Conservation (phyloP, 2,888 invertebrate species). For the Eupithecia subumbrata region DNA sequence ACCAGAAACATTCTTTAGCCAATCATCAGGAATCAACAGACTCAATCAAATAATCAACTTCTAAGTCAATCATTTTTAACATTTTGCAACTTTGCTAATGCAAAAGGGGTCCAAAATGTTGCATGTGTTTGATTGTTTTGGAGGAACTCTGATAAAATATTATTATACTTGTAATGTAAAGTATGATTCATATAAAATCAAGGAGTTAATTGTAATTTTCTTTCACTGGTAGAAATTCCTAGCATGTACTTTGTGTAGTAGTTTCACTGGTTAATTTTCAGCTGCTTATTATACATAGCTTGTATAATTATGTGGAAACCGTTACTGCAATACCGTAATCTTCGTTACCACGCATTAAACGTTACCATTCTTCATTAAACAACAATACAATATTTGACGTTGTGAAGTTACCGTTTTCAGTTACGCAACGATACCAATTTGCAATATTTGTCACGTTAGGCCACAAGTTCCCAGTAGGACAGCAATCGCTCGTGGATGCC, state of each 20-base stretch:
- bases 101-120: not conserved
- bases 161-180: not conserved
- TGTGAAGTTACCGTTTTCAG: not conserved
- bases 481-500: conserved; percentile 86
- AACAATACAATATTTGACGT: not conserved
- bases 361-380: no score
- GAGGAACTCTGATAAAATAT: not conserved
- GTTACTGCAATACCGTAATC: not conserved
- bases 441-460: conserved; percentile 50
- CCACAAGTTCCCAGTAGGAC: conserved; percentile 86
- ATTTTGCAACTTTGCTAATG: not conserved
- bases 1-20: not conserved
- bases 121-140: not conserved
- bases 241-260: not conserved
- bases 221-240: not conserved
- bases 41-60: not conserved
- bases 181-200: not conserved
- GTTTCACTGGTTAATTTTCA: not conserved
- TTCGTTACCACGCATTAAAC: not conserved
- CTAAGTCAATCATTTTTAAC: not conserved
- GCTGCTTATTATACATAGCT: not conserved
- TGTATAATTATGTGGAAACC: not conserved
- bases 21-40: not conserved
- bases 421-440: not conserved
- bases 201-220: not conserved